phyloP scores from a whole-genome alignment of 2,888 invertebrate genomes.

The Melinopterus prodromus region DNA sequence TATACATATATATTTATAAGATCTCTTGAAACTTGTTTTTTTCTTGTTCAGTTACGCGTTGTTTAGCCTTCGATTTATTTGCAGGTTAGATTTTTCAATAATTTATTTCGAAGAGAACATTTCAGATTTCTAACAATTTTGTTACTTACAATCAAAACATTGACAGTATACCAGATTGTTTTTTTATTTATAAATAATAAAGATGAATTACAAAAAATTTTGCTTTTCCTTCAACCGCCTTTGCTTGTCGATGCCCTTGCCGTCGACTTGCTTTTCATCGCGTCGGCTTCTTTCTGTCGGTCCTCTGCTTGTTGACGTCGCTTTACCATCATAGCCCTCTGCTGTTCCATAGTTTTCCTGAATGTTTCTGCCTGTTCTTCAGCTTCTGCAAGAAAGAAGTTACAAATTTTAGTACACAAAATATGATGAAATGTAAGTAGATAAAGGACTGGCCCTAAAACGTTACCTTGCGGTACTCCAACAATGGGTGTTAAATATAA shows the following conservation, averaged over 20 bases:
- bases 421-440: too few relatives aligned
- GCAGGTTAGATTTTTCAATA: neutral
- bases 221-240: conserved; percentile 4
- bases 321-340: conserved; percentile 57
- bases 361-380: conserved; percentile 56
- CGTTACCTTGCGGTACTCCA: too few relatives aligned
- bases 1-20: conserved; percentile 20
- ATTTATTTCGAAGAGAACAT: neutral
- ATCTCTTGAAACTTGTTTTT: conserved; percentile 17
- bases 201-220: conserved; percentile 27
- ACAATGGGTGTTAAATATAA: too few relatives aligned
- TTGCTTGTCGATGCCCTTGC: conserved; percentile 17
- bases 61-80: neutral
- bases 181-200: conserved; percentile 31
- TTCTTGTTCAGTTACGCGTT: neutral
- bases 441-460: too few relatives aligned
- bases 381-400: conserved; percentile 41
- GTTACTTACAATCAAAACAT: neutral
- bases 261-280: neutral
- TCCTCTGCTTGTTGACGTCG: conserved; percentile 56
- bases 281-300: conserved; percentile 41
- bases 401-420: neutral
- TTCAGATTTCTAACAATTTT: neutral
- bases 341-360: conserved; percentile 55
- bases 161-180: conserved; percentile 15